Evolutionary conservation across 2,888 invertebrate genomes (phyloP).

Genomic region (Pristionchus fissidentatus): DNA sequence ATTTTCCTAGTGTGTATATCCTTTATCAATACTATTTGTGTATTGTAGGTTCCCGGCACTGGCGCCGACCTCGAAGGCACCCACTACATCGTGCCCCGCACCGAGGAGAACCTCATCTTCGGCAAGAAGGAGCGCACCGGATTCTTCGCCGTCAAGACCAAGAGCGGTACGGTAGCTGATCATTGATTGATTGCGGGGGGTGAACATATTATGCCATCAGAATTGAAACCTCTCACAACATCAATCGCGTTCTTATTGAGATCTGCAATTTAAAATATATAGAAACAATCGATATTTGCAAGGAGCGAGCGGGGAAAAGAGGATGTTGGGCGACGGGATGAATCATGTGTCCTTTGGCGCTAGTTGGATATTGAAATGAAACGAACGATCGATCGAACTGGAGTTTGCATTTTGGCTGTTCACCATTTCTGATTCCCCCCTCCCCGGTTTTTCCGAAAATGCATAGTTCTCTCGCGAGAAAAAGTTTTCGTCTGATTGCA

Average conservation of each 20-base stretch:
- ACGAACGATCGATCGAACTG: too few relatives aligned
- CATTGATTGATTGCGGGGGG: neutral
- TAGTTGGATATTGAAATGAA: too few relatives aligned
- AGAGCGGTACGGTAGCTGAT: constrained; percentile 57
- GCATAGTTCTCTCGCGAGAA: too few relatives aligned
- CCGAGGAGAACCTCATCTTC: constrained; percentile 74
- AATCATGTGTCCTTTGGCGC: constrained; percentile 16
- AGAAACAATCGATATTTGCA: neutral
- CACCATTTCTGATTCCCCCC: too few relatives aligned
- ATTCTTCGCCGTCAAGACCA: constrained; percentile 74
- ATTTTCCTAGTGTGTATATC: neutral
- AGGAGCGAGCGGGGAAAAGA: neutral
- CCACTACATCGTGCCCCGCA: constrained; percentile 75
- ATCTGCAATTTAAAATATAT: neutral
- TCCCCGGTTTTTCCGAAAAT: too few relatives aligned
- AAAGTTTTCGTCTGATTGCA: too few relatives aligned
- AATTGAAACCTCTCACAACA: neutral
- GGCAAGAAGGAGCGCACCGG: constrained; percentile 75
- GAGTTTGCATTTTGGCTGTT: too few relatives aligned
- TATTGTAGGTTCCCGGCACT: constrained; percentile 44
- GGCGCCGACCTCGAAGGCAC: constrained; percentile 65
- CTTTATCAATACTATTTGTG: too few relatives aligned
- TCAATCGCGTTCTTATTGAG: neutral
- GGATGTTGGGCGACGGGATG: neutral
- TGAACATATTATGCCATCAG: neutral